Conservation (phyloP, 1,140 invertebrate species). For the Phymastichus coffea region DNA sequence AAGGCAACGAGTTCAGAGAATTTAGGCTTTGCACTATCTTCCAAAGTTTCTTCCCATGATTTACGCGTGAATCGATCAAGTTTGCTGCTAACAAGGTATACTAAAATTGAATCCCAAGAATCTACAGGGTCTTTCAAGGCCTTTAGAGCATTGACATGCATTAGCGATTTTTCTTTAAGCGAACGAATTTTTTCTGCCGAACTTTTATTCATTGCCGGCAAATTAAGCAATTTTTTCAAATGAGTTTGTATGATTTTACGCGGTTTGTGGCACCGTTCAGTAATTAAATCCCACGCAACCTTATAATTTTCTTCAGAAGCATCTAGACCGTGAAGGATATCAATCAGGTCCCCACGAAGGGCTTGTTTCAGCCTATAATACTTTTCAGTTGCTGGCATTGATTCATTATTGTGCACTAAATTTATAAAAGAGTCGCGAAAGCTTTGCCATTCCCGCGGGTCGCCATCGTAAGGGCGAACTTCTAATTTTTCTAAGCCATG, state of each 20-base stretch:
- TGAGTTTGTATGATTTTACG: constrained; percentile 24
- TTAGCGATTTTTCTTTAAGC: constrained; percentile 23
- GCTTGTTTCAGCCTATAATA: neutral
- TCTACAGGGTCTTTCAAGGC: constrained; percentile 23
- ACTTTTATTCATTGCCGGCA: constrained; percentile 15
- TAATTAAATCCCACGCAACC: constrained; percentile 22
- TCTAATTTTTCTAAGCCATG: too few species aligned
- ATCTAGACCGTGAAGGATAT: constrained; percentile 4
- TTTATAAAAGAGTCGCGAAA: neutral
- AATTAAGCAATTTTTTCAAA: constrained; percentile 22
- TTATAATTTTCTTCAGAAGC: constrained; percentile 21
- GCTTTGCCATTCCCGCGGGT: neutral
- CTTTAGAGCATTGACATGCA: constrained; percentile 25
- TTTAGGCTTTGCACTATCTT: neutral
- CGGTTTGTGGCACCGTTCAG: constrained; percentile 19
- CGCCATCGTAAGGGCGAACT: neutral
- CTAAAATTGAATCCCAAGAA: constrained; percentile 29
- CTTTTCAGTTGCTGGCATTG: too few species aligned
- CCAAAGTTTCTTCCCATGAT: too few species aligned
- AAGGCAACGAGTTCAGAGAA: neutral
- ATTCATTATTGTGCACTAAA: neutral
- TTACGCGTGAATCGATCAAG: too few species aligned
- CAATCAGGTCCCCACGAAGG: neutral
- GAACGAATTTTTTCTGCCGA: constrained; percentile 7
- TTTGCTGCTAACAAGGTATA: too few species aligned